Base-by-base conservation (phyloP, 2,888 invertebrate species). In the Drosophila lutescens region DNA sequence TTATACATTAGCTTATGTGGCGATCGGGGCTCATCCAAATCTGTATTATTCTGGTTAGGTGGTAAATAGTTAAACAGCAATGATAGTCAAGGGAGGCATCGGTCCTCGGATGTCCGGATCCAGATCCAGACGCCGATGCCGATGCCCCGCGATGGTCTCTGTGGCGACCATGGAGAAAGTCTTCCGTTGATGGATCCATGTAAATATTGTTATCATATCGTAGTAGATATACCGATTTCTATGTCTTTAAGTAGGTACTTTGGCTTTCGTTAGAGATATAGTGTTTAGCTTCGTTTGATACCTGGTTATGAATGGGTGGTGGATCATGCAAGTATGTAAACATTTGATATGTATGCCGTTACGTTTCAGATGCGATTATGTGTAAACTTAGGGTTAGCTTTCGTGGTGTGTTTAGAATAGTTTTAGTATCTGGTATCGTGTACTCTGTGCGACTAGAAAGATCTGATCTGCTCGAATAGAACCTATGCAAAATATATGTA, bases 261-360 rank as follows among this genome's bases (percentile, higher is more conserved):
- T 85, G 87, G 87, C 89, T 85, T 84, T 77, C 77, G 44, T 79
- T 77, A 80, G 80, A 76, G 72, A 65, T 75, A 75, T 59, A 55
- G 56, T 68, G 47, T 53, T 59, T 44, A 61, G 67, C 60, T 56
- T 57, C 47, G 12, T 47, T 36, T 7, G 26, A 72, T 63, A 43
- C 34, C 32, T 76, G 61, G 54, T 10, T 77, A 63, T 53, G 74
- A 54, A 46, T 69, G 56, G 56, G 40, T 75, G 57, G 69, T 76
- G 76, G 75, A 78, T 70, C 68, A 74, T 86, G 82, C 66, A 46
- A 73, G 79, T 68, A 68, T 83, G 86, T 83, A 83, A 66, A 66
- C 56, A 62, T 72, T 83, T 90, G 90, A 90, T 89, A 90, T 89
- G 90, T 90, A 87, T 90, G 84, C 79, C 77, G 81, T 88, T 86